Base-by-base conservation (phyloP, 2,888 invertebrate species). In the Blomia tropicalis region DNA sequence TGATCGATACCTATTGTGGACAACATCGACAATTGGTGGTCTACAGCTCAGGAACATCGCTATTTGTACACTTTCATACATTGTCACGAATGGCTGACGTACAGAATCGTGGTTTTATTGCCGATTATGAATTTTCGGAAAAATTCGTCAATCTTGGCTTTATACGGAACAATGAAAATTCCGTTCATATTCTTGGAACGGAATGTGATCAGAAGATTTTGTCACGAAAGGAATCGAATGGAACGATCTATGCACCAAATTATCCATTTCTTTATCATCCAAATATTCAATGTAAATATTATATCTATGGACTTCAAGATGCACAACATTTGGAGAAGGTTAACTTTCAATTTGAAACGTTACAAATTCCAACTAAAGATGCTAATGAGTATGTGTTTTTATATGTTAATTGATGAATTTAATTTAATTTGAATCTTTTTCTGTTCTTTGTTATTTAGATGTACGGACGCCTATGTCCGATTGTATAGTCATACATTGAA, bases 191-290 rank as follows among this genome's bases (percentile, higher is more conserved):
- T 74, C 82, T 87, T 73, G 93, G 93, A 73, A 43, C 73, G 70
- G 96, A 98, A 78, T 98, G 98, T 79, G 96, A 98, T 79, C 92
- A 93, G 77, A 87, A 91, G 77, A 91, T 95, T 73, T 81, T 91
- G 70, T 92, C 91, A 77, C 84, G 83, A 76, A 88, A 88, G 77
- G 87, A 90, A 76, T 89, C 90, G 64, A 83, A 82, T 71, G 95
- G 95, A 70, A 83, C 81, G 74, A 90, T 95, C 71, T 87, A 86
- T 78, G 92, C 92, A 75, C 95, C 95, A 70, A 91, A 91, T 78
- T 95, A 87, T 79, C 93, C 93, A 72, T 88, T 82, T 78, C 87
- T 85, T 68, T 93, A 92, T 80, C 87, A 91, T 77, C 85, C 85
- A 71, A 91, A 93, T 79, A 85, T 91, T 74, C 90, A 92, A 70